Conservation (phyloP, 2,888 invertebrate species). For the Cyclophora albipunctata region DNA sequence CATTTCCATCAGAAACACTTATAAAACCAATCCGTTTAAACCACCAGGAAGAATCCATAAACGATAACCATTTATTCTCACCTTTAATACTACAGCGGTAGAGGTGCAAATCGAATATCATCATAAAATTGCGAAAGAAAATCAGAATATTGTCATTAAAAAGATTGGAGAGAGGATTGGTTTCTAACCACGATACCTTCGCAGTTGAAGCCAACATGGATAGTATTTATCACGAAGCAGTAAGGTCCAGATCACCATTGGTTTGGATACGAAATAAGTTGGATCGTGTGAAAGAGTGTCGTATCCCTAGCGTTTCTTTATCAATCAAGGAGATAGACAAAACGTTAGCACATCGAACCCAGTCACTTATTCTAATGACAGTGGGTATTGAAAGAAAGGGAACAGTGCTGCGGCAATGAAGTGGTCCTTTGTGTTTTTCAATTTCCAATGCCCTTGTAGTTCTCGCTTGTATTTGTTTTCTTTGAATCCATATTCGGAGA, state of each 20-base stretch:
- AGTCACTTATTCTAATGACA: slow-evolving; percentile 68
- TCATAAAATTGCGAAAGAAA: slow-evolving; percentile 6
- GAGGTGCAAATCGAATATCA: slow-evolving; percentile 12
- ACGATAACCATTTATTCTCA: slow-evolving; percentile 9
- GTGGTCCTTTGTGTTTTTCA: not conserved
- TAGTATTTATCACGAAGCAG: not conserved
- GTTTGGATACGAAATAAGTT: not conserved
- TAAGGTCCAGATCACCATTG: slow-evolving; percentile 4
- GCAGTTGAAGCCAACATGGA: not conserved
- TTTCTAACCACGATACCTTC: slow-evolving; percentile 12
- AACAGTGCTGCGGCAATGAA: slow-evolving; percentile 36
- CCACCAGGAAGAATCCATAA: too few relatives aligned
- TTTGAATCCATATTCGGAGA: not conserved
- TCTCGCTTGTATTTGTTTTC: not conserved
- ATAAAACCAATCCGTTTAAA: too few relatives aligned
- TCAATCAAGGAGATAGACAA: slow-evolving; percentile 67
- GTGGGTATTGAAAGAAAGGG: slow-evolving; percentile 29
- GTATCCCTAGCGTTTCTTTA: slow-evolving; percentile 62
- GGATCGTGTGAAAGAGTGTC: slow-evolving; percentile 40
- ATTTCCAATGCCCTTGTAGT: slow-evolving; percentile 4
- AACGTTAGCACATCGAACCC: slow-evolving; percentile 61
- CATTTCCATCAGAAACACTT: too few relatives aligned
- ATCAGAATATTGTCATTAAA: slow-evolving; percentile 26
- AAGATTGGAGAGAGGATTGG: slow-evolving; percentile 26
- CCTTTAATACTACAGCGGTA: slow-evolving; percentile 7